Evolutionary conservation across 2,888 invertebrate genomes (phyloP).

Genomic region (Lissocephala sabroskyi): DNA sequence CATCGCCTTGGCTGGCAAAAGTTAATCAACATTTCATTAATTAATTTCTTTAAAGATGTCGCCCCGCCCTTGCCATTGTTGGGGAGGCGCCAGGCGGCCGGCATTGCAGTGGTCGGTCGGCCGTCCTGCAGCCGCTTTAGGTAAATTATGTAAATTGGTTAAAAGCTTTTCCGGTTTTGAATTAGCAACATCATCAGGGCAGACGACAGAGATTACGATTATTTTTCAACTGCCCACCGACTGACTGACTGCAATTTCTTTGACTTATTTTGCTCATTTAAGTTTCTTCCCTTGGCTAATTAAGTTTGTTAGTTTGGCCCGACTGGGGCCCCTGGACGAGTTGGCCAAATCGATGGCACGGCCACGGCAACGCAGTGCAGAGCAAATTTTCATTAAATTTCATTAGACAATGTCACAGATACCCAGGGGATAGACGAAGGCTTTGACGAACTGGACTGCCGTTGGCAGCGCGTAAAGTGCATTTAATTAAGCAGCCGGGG

Average conservation of each 20-base stretch:
- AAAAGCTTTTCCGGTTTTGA: conserved; percentile 68
- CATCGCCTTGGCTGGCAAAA: conserved; percentile 50
- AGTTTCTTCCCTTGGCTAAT: conserved; percentile 23
- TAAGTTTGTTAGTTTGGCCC: conserved; percentile 10
- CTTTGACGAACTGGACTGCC: too few species aligned
- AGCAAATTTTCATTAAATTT: too few species aligned
- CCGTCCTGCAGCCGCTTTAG: conserved; percentile 25
- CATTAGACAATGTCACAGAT: too few species aligned
- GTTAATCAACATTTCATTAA: conserved; percentile 70
- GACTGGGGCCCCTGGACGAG: too few species aligned
- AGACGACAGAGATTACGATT: conserved; percentile 20
- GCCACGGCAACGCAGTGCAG: too few species aligned
- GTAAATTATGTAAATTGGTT: conserved; percentile 70
- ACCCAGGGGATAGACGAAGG: too few species aligned
- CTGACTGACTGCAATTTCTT: too few species aligned
- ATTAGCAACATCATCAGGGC: conserved; percentile 61
- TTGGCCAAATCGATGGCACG: too few species aligned
- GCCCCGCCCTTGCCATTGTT: conserved; percentile 17
- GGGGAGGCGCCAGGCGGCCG: background rate
- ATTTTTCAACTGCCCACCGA: too few species aligned
- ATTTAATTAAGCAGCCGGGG: conserved; percentile 53
- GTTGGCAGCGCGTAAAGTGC: conserved; percentile 47
- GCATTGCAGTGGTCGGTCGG: background rate
- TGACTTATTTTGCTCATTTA: conserved; percentile 32
- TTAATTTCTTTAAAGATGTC: conserved; percentile 65